Conservation (phyloP, 2,113 vertebrate species). For the Malurus elegans region DNA sequence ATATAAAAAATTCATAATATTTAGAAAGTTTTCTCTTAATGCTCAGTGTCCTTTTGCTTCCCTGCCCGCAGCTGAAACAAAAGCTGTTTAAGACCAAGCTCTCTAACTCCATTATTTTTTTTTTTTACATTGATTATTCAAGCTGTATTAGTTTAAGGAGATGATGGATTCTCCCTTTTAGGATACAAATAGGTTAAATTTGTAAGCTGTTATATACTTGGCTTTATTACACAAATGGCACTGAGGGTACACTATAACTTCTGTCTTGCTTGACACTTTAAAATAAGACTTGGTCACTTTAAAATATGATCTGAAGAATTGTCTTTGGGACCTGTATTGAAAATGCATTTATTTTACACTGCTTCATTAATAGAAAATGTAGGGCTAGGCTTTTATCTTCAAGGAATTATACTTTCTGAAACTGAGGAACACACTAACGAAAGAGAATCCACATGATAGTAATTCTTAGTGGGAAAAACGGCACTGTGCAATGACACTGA, state of each 20-base stretch:
- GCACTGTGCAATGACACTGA: constrained; percentile 70
- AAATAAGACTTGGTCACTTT: constrained; percentile 78
- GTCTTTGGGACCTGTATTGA: constrained; percentile 74
- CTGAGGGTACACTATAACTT: constrained; percentile 65
- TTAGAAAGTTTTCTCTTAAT: constrained; percentile 67
- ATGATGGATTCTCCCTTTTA: constrained; percentile 25
- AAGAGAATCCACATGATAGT: constrained; percentile 74
- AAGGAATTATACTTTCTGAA: constrained; percentile 70
- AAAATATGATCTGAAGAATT: constrained; percentile 77
- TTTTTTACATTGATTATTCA: constrained; percentile 59
- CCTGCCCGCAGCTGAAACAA: constrained; percentile 82
- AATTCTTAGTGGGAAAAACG: constrained; percentile 58
- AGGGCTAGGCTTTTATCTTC: constrained; percentile 35
- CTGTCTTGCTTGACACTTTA: constrained; percentile 72
- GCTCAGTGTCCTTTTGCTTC: constrained; percentile 77
- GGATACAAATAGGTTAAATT: constrained; percentile 58
- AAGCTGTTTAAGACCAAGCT: constrained; percentile 75
- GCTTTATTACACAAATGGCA: constrained; percentile 77
- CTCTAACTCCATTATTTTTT: constrained; percentile 16
- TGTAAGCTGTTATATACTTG: constrained; percentile 63
- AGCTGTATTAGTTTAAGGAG: constrained; percentile 48
- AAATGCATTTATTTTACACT: constrained; percentile 77
- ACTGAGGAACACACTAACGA: constrained; percentile 63
- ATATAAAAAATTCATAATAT: constrained; percentile 70
- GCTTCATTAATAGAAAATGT: constrained; percentile 70